Evolutionary conservation across 1,140 invertebrate species (phyloP), one percentile per base, ranked within the genome.

Genomic region (Acromyrmex echinatior): DNA sequence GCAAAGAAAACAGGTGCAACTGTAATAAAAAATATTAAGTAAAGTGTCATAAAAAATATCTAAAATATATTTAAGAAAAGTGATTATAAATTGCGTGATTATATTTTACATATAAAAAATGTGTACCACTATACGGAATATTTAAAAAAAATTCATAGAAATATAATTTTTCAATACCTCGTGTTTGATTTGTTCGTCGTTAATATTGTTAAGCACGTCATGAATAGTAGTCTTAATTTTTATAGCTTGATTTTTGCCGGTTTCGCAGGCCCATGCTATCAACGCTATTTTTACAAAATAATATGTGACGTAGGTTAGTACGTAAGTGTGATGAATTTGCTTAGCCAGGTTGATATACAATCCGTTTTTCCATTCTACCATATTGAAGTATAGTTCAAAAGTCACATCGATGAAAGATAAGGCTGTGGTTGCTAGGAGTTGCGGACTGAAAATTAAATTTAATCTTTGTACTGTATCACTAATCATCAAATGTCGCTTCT

Each of bases 1-100:
- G 93, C 28, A 93, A 63, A 3, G 92, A 93, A 62, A 93, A 93
- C n/a, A 91, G 31, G 18, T 93, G 71, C 18, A 93, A 53, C 93
- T 94, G 74, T 6, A 93, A 91, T 45, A 45, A 45, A 45, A 10
- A 45, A 0, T 45, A 51, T n/a, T 9, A 87, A 1, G 56, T 28
- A 9, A 74, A 12, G 1, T 45, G 10, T 45, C 10, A 68, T 14
- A 45, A 45, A 70, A 51, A 45, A 65, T 2, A 35, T 31, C 14
- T 35, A 28, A 10, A 25, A 25, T 70, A 9, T 0, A 49, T 51
- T 63, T 28, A 28, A 28, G 14, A 3, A 70, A 70, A 68, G 2
- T 66, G 18, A 65, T 65, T 65, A 35, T 31, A n/a, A 65, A 65
- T 39, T 12, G 3, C 39, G 3, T 62, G n/a, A 62, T 66, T 66